These are phyloP conservation scores for Aradophagus sp. DNA, from an alignment of 1,140 invertebrate species.

Conservation along the genomic window DNA sequence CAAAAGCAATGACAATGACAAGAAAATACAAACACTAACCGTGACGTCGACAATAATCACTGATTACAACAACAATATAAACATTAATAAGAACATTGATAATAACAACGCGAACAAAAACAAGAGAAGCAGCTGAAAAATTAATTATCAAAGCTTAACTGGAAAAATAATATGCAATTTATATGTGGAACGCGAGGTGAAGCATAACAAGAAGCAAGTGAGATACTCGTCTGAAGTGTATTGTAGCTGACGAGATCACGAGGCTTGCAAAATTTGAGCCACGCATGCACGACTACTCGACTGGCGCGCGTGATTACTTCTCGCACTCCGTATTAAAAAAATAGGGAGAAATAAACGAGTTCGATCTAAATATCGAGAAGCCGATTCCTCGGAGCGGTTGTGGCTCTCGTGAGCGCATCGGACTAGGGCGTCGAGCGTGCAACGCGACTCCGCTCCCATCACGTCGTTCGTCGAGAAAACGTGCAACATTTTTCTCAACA, in stretches of 20 bases:
- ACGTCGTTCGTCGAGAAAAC: conserved; percentile 11
- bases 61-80: neutral
- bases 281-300: conserved; percentile 32
- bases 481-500: conserved; percentile 11
- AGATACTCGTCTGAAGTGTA: conserved; percentile 17
- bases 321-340: conserved; percentile 36
- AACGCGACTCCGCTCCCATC: too few species aligned
- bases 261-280: conserved; percentile 45
- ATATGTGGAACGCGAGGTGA: conserved; percentile 4
- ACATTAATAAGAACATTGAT: neutral
- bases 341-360: conserved; percentile 40
- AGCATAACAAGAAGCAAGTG: conserved; percentile 9
- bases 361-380: conserved; percentile 30
- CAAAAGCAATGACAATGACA: too few species aligned
- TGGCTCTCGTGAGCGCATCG: conserved; percentile 5
- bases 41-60: too few species aligned
- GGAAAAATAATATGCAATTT: conserved; percentile 11
- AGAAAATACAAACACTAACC: too few species aligned
- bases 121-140: neutral
- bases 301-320: conserved; percentile 43
- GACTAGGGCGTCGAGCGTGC: neutral
- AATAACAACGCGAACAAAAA: neutral
- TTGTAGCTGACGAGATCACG: conserved; percentile 43
- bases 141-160: neutral
- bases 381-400: conserved; percentile 23